Conservation (phyloP, 2,113 vertebrate species). For the Lycaon pictus region DNA sequence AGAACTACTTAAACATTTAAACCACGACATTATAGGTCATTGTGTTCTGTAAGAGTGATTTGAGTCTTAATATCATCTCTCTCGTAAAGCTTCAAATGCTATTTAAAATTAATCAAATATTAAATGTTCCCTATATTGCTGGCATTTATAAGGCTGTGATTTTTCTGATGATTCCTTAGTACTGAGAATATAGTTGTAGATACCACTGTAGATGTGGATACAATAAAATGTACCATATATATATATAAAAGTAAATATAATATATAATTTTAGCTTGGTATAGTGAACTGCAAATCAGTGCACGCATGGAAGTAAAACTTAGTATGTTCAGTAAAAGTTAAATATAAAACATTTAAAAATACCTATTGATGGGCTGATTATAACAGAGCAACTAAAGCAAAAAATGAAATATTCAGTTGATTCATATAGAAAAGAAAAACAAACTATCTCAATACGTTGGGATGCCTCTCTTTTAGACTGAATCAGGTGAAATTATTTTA, state of each 20-base stretch:
- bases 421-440: background rate
- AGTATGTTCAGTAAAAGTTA: conserved; percentile 1
- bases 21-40: background rate
- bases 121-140: background rate
- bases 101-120: conserved; percentile 44
- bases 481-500: background rate
- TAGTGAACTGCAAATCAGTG: background rate
- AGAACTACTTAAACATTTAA: conserved; percentile 1
- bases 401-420: conserved; percentile 38
- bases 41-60: background rate
- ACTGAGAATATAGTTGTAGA: conserved; percentile 6
- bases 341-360: conserved; percentile 18
- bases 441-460: conserved; percentile 1
- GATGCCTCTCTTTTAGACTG: background rate
- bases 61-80: background rate
- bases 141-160: background rate
- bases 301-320: background rate
- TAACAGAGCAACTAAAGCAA: conserved; percentile 44
- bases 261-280: background rate
- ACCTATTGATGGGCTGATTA: background rate
- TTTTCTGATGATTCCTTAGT: conserved; percentile 19
- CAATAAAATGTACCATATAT: background rate
- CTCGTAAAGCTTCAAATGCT: background rate
- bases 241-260: background rate
- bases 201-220: background rate